phyloP scores from a whole-genome alignment of 2,113 vertebrate genomes.

The Tor tambroides region DNA sequence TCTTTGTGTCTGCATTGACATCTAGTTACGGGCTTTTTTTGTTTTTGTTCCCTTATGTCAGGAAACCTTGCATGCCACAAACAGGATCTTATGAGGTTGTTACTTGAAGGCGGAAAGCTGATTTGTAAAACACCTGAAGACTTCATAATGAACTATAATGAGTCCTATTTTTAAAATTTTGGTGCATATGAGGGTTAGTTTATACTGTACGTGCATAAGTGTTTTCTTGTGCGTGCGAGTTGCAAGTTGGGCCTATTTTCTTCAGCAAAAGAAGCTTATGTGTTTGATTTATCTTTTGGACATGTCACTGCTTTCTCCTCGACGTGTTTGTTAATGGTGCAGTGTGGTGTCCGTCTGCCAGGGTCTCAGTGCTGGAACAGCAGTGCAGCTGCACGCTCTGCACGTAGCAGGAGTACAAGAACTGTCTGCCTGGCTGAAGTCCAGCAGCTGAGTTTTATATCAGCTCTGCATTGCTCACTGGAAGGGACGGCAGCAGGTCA shows the following conservation, averaged over 20 bases:
- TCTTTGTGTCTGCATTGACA: not conserved
- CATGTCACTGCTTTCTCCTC: not conserved
- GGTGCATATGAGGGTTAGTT: not conserved
- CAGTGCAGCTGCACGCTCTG: conserved; percentile 52
- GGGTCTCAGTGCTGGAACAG: not conserved
- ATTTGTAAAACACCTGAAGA: conserved; percentile 37
- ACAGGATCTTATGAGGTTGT: conserved; percentile 3
- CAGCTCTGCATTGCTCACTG: conserved; percentile 35
- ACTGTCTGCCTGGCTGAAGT: conserved; percentile 53
- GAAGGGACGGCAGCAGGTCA: not conserved
- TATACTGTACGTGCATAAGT: not conserved
- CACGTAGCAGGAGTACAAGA: conserved; percentile 61
- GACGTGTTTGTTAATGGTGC: conserved; percentile 10
- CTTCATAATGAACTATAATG: conserved; percentile 1
- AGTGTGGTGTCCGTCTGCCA: not conserved
- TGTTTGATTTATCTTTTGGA: not conserved
- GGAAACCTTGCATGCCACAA: conserved; percentile 36
- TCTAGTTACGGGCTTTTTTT: not conserved
- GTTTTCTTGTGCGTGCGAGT: not conserved
- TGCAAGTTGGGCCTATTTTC: not conserved
- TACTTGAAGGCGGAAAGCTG: not conserved
- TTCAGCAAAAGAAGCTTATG: not conserved
- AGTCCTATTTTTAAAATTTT: not conserved
- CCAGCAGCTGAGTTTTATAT: conserved; percentile 49
- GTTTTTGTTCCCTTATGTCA: conserved; percentile 26